phyloP scores from a whole-genome alignment of 1,140 invertebrate genomes.

The Meloidogyne exigua region DNA sequence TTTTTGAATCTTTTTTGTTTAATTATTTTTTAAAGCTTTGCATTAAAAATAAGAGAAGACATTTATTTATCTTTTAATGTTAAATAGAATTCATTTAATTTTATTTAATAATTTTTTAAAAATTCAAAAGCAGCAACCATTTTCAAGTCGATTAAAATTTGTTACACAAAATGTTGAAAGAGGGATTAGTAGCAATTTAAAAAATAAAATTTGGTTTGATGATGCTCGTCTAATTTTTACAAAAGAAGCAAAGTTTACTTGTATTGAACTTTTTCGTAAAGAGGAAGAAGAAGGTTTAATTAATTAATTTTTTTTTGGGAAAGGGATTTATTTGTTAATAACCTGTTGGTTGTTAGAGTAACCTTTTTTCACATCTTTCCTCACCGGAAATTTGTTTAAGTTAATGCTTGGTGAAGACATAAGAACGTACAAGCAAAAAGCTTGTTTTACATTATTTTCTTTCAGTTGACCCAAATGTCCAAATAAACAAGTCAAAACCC shows the following conservation, averaged over 20 bases:
- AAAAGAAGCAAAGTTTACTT: slow-evolving; percentile 14
- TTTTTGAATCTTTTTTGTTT: no score
- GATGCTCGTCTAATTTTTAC: slow-evolving; percentile 8
- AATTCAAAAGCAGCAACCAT: background rate
- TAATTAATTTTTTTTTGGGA: no score
- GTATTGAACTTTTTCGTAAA: slow-evolving; percentile 6
- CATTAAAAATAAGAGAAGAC: background rate
- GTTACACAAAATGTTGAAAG: background rate
- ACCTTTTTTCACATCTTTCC: no score
- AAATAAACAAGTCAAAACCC: no score
- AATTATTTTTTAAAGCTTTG: background rate
- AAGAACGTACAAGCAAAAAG: no score
- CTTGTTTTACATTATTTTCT: no score
- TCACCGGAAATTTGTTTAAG: no score
- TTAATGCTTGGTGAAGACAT: no score
- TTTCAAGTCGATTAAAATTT: background rate
- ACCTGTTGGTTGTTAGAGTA: no score
- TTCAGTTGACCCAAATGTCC: no score
- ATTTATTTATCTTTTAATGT: background rate
- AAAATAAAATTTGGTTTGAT: slow-evolving; percentile 7
- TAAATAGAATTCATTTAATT: background rate
- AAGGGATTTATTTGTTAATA: no score
- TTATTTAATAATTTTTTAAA: background rate
- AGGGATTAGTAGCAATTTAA: background rate
- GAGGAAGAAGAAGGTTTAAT: background rate